These are phyloP conservation scores for Vannuccia rotundouncinata DNA, from an alignment of 2,888 invertebrate genomes.

Conservation along the genomic window DNA sequence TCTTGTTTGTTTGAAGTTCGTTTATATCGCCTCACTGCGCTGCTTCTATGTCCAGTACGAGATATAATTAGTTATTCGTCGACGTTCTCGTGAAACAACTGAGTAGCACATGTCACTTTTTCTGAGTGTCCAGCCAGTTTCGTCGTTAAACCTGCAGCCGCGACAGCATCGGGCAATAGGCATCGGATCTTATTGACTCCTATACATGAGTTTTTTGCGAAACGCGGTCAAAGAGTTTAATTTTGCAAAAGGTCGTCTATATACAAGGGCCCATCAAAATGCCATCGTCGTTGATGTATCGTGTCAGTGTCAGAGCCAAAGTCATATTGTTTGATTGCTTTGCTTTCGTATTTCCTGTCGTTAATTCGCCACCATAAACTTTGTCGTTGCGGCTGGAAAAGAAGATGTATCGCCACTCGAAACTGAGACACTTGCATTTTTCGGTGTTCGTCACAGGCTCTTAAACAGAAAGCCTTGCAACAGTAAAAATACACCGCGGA, in stretches of 20 bases:
- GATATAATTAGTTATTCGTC: conserved; percentile 22
- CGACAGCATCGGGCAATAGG: not conserved
- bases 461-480: conserved; percentile 19
- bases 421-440: conserved; percentile 23
- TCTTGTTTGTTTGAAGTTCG: conserved; percentile 10
- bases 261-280: not conserved
- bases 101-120: conserved; percentile 25
- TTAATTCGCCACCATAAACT: conserved; percentile 10
- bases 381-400: conserved; percentile 24
- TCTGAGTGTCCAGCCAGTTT: conserved; percentile 19
- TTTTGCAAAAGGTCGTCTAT: not conserved
- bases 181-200: not conserved
- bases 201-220: not conserved
- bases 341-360: not conserved
- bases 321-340: conserved; percentile 16
- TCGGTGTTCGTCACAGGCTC: conserved; percentile 23
- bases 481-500: conserved; percentile 27
- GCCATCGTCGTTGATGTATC: not conserved
- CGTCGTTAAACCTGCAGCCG: not conserved
- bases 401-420: not conserved
- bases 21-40: conserved; percentile 22
- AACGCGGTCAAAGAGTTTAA: not conserved
- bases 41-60: conserved; percentile 24
- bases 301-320: not conserved
- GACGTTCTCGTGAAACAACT: conserved; percentile 16